phyloP scores from a whole-genome alignment of 1,140 invertebrate genomes.

The Prorops nasuta region DNA sequence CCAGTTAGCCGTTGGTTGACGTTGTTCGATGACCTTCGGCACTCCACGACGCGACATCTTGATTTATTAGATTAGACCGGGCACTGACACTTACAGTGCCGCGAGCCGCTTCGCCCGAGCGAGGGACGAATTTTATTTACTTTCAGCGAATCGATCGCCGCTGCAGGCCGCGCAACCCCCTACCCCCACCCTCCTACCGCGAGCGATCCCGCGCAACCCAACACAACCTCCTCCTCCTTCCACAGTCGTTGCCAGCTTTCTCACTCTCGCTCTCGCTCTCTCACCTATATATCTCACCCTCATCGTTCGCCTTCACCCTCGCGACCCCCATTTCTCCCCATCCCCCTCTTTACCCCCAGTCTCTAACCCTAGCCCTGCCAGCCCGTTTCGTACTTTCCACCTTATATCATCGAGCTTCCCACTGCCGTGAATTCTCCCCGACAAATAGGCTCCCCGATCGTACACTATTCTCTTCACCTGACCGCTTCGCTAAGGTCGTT shows the following conservation, averaged over 20 bases:
- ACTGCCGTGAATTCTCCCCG: too few relatives aligned
- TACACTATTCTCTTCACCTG: too few relatives aligned
- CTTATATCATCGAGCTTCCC: conserved; percentile 32
- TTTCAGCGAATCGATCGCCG: conserved; percentile 47
- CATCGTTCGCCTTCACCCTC: too few relatives aligned
- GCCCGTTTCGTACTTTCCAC: conserved; percentile 24
- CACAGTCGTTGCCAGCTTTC: too few relatives aligned
- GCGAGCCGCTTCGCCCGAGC: conserved; percentile 10
- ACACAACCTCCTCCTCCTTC: conserved; percentile 1
- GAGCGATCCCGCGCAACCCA: not conserved
- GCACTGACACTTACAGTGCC: conserved; percentile 26
- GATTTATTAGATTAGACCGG: conserved; percentile 32
- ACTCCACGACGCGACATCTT: conserved; percentile 19
- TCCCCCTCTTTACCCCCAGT: too few relatives aligned
- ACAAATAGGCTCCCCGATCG: too few relatives aligned
- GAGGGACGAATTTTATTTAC: conserved; percentile 47
- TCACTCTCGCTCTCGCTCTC: too few relatives aligned
- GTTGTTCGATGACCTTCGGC: conserved; percentile 23
- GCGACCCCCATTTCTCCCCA: too few relatives aligned
- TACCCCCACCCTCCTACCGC: not conserved
- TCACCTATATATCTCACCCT: too few relatives aligned
- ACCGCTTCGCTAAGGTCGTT: too few relatives aligned
- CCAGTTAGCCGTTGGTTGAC: conserved; percentile 15
- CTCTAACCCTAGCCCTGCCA: too few relatives aligned
- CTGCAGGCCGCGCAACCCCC: not conserved